These are phyloP conservation scores for Dendrolimus houi DNA, from an alignment of 2,888 invertebrate genomes.

Conservation along the genomic window DNA sequence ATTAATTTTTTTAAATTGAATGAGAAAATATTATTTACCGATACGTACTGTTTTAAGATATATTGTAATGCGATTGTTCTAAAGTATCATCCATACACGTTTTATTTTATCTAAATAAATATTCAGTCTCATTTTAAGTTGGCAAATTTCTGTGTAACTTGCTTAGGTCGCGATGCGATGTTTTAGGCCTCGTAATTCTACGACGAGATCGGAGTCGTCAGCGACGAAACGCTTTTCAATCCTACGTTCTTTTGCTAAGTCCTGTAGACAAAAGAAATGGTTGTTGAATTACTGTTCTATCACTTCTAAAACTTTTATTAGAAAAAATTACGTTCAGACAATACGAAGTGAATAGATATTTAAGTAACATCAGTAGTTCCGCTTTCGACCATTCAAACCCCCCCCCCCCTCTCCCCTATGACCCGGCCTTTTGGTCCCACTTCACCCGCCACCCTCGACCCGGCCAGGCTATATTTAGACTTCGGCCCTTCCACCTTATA, in stretches of 20 bases:
- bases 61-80: slow-evolving; percentile 22
- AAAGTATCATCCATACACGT: slow-evolving; percentile 40
- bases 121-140: slow-evolving; percentile 72
- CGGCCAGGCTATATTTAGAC: slow-evolving; percentile 71
- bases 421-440: slow-evolving; percentile 60
- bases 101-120: slow-evolving; percentile 60
- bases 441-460: slow-evolving; percentile 63
- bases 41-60: slow-evolving; percentile 6
- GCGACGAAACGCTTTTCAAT: slow-evolving; percentile 80
- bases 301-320: slow-evolving; percentile 2
- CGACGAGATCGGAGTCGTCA: slow-evolving; percentile 78
- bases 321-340: slow-evolving; percentile 11
- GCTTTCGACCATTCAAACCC: slow-evolving; percentile 13
- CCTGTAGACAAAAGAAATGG: slow-evolving; percentile 40
- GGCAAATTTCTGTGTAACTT: slow-evolving; percentile 47
- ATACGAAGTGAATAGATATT: slow-evolving; percentile 19
- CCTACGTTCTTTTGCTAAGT: slow-evolving; percentile 45
- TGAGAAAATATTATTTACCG: not conserved
- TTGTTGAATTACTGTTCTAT: slow-evolving; percentile 5
- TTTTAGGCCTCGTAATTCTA: slow-evolving; percentile 79
- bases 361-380: slow-evolving; percentile 24
- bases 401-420: slow-evolving; percentile 48
- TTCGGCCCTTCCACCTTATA: slow-evolving; percentile 44
- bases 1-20: slow-evolving; percentile 22
- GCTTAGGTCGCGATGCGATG: slow-evolving; percentile 76